Percentiles rank a stretch among this genome's conserved stretches.
phyloP scores from a whole-genome alignment of 2,113 vertebrate genomes.

The Sclerurus mexicanus region DNA sequence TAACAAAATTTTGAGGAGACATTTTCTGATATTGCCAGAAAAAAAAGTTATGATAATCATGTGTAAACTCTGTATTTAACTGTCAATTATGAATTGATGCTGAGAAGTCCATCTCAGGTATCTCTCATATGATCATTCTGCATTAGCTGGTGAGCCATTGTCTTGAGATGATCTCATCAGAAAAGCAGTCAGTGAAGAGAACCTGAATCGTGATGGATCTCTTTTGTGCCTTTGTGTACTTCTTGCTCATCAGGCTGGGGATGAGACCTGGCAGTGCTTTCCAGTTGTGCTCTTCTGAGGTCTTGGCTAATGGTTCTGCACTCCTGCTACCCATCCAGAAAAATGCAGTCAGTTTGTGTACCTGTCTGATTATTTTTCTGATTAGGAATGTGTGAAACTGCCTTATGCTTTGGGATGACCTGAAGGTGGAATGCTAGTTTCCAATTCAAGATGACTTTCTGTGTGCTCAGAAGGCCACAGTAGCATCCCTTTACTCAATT shows the following conservation, averaged over 20 bases:
- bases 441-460: neutral
- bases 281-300: neutral
- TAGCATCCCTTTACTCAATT: neutral
- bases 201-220: neutral
- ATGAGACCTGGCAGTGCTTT: neutral
- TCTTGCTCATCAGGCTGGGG: neutral
- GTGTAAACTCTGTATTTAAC: neutral
- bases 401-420: neutral
- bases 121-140: neutral
- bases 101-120: neutral
- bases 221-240: conserved; percentile 6
- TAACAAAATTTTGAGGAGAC: neutral
- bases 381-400: neutral
- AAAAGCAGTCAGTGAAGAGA: neutral
- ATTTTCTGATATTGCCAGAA: neutral
- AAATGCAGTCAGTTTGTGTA: neutral
- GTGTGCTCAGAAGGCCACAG: neutral
- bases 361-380: neutral
- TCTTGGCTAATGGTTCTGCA: neutral
- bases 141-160: neutral
- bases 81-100: neutral
- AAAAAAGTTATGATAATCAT: neutral
- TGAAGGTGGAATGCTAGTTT: neutral
- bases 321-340: neutral
- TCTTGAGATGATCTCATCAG: neutral